Base-by-base conservation (phyloP, 35 echinoderm and acorn worm species). In the Acanthaster planci region DNA sequence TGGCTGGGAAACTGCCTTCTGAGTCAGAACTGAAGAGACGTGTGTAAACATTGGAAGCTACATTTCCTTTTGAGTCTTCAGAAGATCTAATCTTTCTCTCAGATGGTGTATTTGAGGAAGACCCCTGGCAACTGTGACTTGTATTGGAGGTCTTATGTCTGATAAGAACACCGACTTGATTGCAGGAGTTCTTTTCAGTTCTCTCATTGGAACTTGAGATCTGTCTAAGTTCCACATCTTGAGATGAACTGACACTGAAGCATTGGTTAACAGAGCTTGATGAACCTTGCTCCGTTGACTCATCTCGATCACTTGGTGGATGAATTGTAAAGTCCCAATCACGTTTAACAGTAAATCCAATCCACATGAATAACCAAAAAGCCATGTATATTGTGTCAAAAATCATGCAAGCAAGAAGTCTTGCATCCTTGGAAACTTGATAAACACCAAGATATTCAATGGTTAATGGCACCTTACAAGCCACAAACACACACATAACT, bases 381-480 rank as follows among this genome's bases (percentile, higher is more conserved):
- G 93, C 39, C 12, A 97, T 82, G 72, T 84, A 97, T 21, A 93
- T 75, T 16, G 86, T 78, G 77, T 93, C 95, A 82, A 93, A 93
- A 15, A 97, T 22, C 31, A 97, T 86, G 17, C 87, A 93, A 38
- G 77, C 55, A n/a, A 97, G 57, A 16, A 93, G 84, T 55, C 88
- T 52, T 3, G 83, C 81, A 56, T 97, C 95, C 14, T 84, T 52
- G 12, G 60, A 55, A 54, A 86, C 54, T 18, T 67, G 59, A 50
- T 88, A 93, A 34, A 93, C 85, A 36, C 44, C 84, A 36, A 90
- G 78, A 76, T 97, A 97, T 54, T 97, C 91, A 23, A 97, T 80
- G 10, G 93, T 90, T 38, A 97, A 86, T 2, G 92, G 88, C 51
- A 84, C 85, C 42, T 93, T 93, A 81, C 91, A 93, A 29, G 67